phyloP scores from a whole-genome alignment of 2,888 invertebrate species.

The Thera britannica region DNA sequence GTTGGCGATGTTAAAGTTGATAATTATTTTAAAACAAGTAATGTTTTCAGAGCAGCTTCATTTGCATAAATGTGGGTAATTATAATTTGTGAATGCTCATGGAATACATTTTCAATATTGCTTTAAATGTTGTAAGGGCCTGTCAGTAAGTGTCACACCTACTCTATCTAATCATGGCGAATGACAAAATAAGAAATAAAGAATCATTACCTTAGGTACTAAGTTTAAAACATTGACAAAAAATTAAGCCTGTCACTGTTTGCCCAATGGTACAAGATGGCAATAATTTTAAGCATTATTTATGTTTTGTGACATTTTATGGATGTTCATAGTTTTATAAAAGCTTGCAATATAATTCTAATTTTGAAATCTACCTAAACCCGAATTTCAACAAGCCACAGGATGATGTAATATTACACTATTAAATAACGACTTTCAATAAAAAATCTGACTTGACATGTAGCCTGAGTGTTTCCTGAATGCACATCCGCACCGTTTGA shows the following conservation, averaged over 20 bases:
- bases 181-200: too few relatives aligned
- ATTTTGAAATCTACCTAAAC: too few relatives aligned
- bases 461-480: conserved; percentile 20
- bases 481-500: conserved; percentile 28
- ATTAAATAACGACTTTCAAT: conserved; percentile 1
- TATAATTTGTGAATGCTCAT: conserved; percentile 14
- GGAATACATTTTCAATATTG: conserved; percentile 5
- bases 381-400: background rate
- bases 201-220: too few relatives aligned
- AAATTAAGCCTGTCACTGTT: too few relatives aligned
- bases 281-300: too few relatives aligned
- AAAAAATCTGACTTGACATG: conserved; percentile 10
- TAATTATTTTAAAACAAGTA: conserved; percentile 36
- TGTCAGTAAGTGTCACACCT: background rate
- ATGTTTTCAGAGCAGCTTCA: conserved; percentile 25
- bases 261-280: too few relatives aligned
- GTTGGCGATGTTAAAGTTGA: conserved; percentile 33
- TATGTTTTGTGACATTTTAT: too few relatives aligned
- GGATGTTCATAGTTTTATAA: too few relatives aligned
- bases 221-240: too few relatives aligned
- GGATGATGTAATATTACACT: background rate
- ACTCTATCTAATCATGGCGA: background rate
- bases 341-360: too few relatives aligned
- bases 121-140: background rate
- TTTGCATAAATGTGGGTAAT: conserved; percentile 30